phyloP scores from a whole-genome alignment of 2,113 vertebrate species.

The Platysternon megacephalum region DNA sequence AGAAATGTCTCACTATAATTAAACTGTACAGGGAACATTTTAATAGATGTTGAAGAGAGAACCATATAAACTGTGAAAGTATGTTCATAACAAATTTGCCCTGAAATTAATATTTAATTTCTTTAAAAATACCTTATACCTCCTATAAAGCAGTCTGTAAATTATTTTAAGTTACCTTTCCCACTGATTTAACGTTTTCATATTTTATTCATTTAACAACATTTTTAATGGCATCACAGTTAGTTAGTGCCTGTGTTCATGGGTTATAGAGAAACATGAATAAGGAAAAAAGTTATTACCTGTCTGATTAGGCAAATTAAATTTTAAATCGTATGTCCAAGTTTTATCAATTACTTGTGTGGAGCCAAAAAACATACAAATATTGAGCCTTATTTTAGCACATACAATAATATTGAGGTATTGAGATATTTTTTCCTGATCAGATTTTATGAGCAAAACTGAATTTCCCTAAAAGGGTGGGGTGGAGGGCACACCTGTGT shows the following conservation, averaged over 20 bases:
- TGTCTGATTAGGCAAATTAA: conserved; percentile 29
- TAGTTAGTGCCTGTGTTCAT: conserved; percentile 14
- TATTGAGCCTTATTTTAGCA: background rate
- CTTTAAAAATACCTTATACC: conserved; percentile 51
- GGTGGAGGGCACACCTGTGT: background rate
- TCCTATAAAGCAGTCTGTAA: conserved; percentile 47
- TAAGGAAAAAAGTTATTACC: conserved; percentile 32
- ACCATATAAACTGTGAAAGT: conserved; percentile 43
- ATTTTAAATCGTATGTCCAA: conserved; percentile 1
- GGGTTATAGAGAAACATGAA: conserved; percentile 31
- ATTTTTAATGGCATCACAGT: conserved; percentile 8
- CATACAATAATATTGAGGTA: background rate
- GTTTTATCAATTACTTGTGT: background rate
- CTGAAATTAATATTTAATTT: conserved; percentile 70
- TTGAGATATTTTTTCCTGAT: background rate
- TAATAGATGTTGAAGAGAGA: conserved; percentile 52
- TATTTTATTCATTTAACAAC: conserved; percentile 43
- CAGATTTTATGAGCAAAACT: background rate
- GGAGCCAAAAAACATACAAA: background rate
- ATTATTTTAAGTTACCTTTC: conserved; percentile 57
- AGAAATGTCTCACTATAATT: conserved; percentile 66
- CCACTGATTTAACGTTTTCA: background rate
- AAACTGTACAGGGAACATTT: conserved; percentile 55
- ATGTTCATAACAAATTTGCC: conserved; percentile 58
- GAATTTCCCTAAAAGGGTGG: background rate